phyloP scores from a whole-genome alignment of 2,888 invertebrate genomes.

The Patella ulyssiponensis region DNA sequence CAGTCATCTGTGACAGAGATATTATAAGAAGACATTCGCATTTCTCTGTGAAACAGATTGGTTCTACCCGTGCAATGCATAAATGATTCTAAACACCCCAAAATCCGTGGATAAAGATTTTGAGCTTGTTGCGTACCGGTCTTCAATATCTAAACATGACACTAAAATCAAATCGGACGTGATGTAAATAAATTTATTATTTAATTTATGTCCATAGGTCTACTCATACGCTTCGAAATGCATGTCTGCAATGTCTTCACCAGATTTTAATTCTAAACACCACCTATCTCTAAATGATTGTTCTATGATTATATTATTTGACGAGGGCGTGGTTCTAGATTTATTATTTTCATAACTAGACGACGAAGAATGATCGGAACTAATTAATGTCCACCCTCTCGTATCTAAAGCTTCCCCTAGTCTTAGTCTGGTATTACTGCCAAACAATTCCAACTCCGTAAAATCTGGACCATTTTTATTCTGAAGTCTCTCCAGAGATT shows the following conservation, averaged over 20 bases:
- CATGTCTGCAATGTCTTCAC: neutral
- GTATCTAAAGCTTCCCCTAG: conserved; percentile 65
- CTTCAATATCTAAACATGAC: too few species aligned
- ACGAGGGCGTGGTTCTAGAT: conserved; percentile 41
- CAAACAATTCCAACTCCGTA: conserved; percentile 65
- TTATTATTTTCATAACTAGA: conserved; percentile 57
- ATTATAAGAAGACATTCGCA: too few species aligned
- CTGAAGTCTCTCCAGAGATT: conserved; percentile 59
- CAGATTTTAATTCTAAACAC: conserved; percentile 45
- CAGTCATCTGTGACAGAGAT: too few species aligned
- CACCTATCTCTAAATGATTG: conserved; percentile 69
- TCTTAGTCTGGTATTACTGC: conserved; percentile 62
- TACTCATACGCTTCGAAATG: too few species aligned
- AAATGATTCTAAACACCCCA: too few species aligned
- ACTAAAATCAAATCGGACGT: too few species aligned
- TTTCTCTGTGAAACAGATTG: too few species aligned
- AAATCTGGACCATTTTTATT: conserved; percentile 60
- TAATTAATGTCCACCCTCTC: conserved; percentile 63
- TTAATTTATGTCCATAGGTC: too few species aligned
- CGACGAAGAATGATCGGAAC: conserved; percentile 65
- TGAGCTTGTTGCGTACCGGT: too few species aligned
- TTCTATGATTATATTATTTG: conserved; percentile 60
- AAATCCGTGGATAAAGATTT: too few species aligned
- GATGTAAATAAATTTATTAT: too few species aligned
- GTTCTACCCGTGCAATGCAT: too few species aligned